Evolutionary conservation across 2,113 vertebrate species (phyloP), one percentile per base, ranked within the genome.

Genomic region (Cnemophilus loriae): DNA sequence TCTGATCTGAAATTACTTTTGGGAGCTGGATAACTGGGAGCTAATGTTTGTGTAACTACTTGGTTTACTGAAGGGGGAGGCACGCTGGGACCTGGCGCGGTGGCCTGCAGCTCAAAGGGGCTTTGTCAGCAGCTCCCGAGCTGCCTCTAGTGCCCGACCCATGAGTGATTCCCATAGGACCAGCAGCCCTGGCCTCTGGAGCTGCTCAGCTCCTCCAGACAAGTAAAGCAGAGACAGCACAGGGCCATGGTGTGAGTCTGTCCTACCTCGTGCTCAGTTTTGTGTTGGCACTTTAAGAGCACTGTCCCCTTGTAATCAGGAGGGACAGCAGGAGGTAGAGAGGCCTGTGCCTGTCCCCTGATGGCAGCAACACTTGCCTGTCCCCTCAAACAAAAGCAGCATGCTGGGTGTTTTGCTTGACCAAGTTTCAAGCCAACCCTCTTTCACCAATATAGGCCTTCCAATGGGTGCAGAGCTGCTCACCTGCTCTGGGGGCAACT

Each of bases 1-100:
- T 71, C 61, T 97, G 86, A 87, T 75, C 91, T 68, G 76, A 42
- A 89, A 28, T 89, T 63, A 33, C 86, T 91, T 75, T 19, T 52
- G 64, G 86, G 76, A 95, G 52, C 55, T 28, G 88, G 21, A 3
- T 69, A 70, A 86, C 32, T 0, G 16, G 56, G 80, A 87, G 22
- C 63, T 88, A 2, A 0, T 92, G 50, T 90, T 92, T 93, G 73
- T 90, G 57, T 87, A 84, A 85, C 32, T 39, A 0, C 52, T 53
- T 77, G 84, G 64, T 92, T 94, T 93, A 32, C 79, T 3, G 1
- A 41, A 83, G 46, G 4, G 37, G 8, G 44, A 56, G 75, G 74
- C 42, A 5, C 0, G 0, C 80, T 63, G 83, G 76, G 76, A 19
- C 64, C 50, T 33, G 81, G 60, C 3, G 19, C 1, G 5, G 69